Evolutionary conservation across 2,888 invertebrate species (phyloP), one percentile per base, ranked within the genome.

Genomic region (Choristoneura rosaceana): DNA sequence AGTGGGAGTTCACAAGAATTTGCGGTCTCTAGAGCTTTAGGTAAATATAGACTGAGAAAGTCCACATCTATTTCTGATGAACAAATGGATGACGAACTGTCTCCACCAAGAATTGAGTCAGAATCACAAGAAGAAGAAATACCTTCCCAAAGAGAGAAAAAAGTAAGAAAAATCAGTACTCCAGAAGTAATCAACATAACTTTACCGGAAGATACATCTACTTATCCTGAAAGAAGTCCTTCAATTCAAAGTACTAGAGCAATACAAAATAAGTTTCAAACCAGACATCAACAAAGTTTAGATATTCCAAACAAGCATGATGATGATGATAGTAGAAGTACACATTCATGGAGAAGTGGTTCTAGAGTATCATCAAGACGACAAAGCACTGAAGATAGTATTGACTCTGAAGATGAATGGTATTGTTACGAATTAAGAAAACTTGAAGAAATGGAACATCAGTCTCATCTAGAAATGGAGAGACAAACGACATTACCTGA

Each of bases 401-500:
- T 98, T 71, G 98, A 98, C 86, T 98, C 97, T 38, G 98, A 98
- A 90, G 98, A 98, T 84, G 98, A 98, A 87, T 98, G 98, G 97
- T 98, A 98, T 82, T 97, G 97, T 81, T 98, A 98, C 85, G 98
- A 98, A 85, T 88, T 98, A 71, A 94, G 97, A 70, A 98, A 98
- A 88, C 89, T 98, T 47, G 98, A 98, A 89, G 97, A 98, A 89
- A 95, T 98, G 89, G 98, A 98, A 87, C 95, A 96, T 76, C 96
- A 96, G 76, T 96, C 96, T 3, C 95, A 96, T 78, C 79, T 96
- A 71, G 96, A 97, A 80, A 85, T 93, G 55, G 95, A 96, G 77
- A 95, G 96, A 87, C 96, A 96, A 43, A 91, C 95, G 75, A 94
- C 95, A 0, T 84, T 96, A 14, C 92, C 95, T 5, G 96, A 96